phyloP scores from a whole-genome alignment of 2,113 vertebrate genomes.

The Daubentonia madagascariensis region DNA sequence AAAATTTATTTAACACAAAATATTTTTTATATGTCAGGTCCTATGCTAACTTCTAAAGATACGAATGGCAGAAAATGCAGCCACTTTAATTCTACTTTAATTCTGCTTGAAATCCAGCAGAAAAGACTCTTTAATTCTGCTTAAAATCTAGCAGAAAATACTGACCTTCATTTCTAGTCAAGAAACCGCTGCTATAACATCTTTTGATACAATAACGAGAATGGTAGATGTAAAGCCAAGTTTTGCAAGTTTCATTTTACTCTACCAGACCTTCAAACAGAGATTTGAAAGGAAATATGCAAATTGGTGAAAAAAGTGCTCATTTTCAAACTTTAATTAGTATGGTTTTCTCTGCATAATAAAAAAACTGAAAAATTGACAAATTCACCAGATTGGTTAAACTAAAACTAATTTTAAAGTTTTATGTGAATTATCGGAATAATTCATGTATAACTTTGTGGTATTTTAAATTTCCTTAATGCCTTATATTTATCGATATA shows the following conservation, averaged over 20 bases:
- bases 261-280: not conserved
- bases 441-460: not conserved
- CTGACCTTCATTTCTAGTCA: not conserved
- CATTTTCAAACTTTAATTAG: conserved; percentile 56
- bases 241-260: conserved; percentile 14
- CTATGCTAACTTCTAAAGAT: not conserved
- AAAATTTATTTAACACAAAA: not conserved
- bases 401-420: conserved; percentile 47
- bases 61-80: not conserved
- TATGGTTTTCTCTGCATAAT: not conserved
- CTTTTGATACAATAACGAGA: conserved; percentile 8
- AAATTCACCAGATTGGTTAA: not conserved
- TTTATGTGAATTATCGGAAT: conserved; percentile 29
- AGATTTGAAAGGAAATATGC: conserved; percentile 33
- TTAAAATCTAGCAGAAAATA: not conserved
- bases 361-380: not conserved
- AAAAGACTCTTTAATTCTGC: not conserved
- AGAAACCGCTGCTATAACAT: not conserved
- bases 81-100: not conserved
- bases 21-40: not conserved
- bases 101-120: not conserved
- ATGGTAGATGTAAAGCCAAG: not conserved
- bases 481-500: not conserved
- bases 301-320: conserved; percentile 40
- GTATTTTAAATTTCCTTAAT: not conserved